Percentiles rank a stretch among this genome's conserved stretches.
Evolutionary conservation across 2,888 invertebrate genomes (phyloP).

Genomic region (Nymphalis urticae): DNA sequence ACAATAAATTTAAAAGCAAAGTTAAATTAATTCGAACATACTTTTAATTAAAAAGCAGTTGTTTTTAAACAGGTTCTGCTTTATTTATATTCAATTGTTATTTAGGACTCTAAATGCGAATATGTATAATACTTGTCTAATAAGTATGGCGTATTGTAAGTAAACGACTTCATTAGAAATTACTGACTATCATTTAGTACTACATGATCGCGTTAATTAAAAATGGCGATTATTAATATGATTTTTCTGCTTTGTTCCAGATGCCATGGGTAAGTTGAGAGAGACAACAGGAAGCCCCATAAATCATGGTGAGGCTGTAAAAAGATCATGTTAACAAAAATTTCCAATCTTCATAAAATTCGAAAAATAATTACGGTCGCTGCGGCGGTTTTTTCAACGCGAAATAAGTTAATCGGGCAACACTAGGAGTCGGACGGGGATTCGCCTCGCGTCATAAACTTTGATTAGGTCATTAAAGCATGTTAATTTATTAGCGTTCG

Average conservation of each 20-base stretch:
- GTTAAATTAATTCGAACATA: too few species aligned
- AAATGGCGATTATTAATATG: conserved; percentile 33
- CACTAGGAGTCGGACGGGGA: conserved; percentile 77
- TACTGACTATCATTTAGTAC: neutral
- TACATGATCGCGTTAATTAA: neutral
- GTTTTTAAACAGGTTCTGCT: too few species aligned
- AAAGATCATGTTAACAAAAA: conserved; percentile 70
- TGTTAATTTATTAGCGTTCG: conserved; percentile 79
- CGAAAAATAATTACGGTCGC: conserved; percentile 72
- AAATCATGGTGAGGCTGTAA: conserved; percentile 66
- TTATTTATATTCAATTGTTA: too few species aligned
- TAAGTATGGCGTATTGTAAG: too few species aligned
- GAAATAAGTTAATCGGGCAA: conserved; percentile 79
- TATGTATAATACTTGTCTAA: too few species aligned
- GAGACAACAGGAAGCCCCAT: conserved; percentile 62
- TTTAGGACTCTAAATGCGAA: too few species aligned
- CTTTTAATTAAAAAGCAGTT: too few species aligned
- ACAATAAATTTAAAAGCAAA: too few species aligned
- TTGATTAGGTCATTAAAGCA: conserved; percentile 81
- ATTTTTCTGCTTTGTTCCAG: conserved; percentile 85
- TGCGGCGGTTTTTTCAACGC: conserved; percentile 53
- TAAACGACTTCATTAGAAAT: too few species aligned
- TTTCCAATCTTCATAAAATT: conserved; percentile 80
- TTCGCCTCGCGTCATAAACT: conserved; percentile 81
- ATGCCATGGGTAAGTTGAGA: conserved; percentile 88